phyloP scores from a whole-genome alignment of 2,797 vertebrate genomes.

The Zonotrichia albicollis region DNA sequence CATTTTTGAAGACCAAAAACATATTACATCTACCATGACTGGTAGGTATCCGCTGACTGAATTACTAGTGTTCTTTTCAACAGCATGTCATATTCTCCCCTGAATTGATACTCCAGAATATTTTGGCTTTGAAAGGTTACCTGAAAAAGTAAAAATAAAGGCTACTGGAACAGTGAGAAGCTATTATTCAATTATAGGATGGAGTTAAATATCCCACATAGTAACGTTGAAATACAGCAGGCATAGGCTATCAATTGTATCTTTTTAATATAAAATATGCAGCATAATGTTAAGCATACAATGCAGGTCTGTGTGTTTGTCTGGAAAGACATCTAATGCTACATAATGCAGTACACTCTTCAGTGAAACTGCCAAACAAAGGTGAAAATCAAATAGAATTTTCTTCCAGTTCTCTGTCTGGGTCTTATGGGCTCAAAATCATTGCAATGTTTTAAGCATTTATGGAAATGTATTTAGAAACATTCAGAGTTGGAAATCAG shows the following conservation, averaged over 20 bases:
- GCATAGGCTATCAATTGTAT: background rate
- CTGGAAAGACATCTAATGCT: background rate
- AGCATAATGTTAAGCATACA: conserved; percentile 1
- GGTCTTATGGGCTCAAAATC: background rate
- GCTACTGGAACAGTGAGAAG: background rate
- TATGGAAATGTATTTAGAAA: background rate
- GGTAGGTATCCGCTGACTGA: background rate
- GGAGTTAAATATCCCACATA: background rate
- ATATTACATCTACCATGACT: background rate
- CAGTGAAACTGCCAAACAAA: background rate
- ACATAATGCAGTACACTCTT: background rate
- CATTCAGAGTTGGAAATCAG: background rate
- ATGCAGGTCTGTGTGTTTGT: background rate
- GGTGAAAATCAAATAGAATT: background rate
- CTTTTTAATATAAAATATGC: background rate
- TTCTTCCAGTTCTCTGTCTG: background rate
- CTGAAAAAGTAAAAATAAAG: conserved; percentile 6
- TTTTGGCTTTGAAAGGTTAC: conserved; percentile 30
- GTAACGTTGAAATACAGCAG: background rate
- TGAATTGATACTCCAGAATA: background rate
- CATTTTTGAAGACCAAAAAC: background rate
- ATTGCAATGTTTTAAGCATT: background rate
- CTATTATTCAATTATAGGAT: background rate
- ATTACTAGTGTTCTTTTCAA: background rate
- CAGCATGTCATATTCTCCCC: background rate